phyloP scores from a whole-genome alignment of 2,888 invertebrate genomes.

The Cephus runcator region DNA sequence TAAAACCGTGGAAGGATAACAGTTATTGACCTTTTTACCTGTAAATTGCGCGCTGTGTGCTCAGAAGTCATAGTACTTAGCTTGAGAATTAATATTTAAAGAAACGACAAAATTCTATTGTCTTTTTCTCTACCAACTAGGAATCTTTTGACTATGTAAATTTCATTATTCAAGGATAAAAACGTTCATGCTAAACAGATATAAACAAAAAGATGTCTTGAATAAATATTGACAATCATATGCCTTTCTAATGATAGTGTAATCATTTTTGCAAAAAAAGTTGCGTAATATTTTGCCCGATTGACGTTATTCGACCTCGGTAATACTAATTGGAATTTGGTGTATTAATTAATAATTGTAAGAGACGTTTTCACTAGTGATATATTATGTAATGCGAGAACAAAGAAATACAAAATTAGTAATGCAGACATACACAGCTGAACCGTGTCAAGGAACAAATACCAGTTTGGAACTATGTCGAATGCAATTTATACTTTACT shows the following conservation, averaged over 20 bases:
- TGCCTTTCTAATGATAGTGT: background rate
- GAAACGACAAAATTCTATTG: background rate
- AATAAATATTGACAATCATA: background rate
- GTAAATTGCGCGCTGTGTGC: background rate
- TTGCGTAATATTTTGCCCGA: background rate
- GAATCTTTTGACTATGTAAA: background rate
- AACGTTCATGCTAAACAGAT: background rate
- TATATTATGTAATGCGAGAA: background rate
- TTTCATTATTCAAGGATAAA: background rate
- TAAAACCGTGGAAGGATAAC: background rate
- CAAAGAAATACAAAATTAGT: background rate
- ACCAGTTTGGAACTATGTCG: background rate
- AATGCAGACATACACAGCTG: background rate
- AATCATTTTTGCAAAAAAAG: background rate
- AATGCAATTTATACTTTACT: background rate
- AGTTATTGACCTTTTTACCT: background rate
- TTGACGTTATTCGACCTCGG: background rate
- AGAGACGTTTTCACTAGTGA: background rate
- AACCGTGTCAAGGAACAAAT: constrained; percentile 4
- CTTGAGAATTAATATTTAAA: background rate
- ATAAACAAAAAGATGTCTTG: background rate
- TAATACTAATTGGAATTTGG: background rate
- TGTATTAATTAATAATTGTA: background rate
- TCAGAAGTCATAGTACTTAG: background rate
- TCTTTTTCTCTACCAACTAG: background rate